phyloP scores from a whole-genome alignment of 1,140 invertebrate genomes.

The Nasonia longicornis region DNA sequence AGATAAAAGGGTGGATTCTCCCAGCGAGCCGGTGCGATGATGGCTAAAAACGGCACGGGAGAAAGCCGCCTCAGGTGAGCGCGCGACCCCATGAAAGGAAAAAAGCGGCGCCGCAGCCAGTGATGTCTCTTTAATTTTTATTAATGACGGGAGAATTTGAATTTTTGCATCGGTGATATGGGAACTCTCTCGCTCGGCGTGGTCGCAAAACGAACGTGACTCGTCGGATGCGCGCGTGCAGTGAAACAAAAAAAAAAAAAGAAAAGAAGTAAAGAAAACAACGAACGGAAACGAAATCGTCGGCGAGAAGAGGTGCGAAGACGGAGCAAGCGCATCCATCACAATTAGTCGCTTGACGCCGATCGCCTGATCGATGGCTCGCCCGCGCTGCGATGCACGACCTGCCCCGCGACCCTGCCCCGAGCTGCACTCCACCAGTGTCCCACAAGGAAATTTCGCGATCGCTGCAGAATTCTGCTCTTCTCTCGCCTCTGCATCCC shows the following conservation, averaged over 20 bases:
- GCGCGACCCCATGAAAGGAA: slow-evolving; percentile 47
- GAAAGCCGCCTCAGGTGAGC: background rate
- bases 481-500: background rate
- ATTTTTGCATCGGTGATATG: slow-evolving; percentile 70
- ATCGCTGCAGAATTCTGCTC: background rate
- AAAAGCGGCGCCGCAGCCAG: slow-evolving; percentile 44
- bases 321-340: slow-evolving; percentile 4
- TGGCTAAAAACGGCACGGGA: slow-evolving; percentile 9
- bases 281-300: background rate
- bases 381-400: no score
- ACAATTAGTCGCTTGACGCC: slow-evolving; percentile 22
- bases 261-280: background rate
- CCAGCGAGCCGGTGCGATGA: background rate
- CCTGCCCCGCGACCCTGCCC: no score
- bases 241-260: background rate
- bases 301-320: background rate
- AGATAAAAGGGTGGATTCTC: slow-evolving; percentile 63
- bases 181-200: slow-evolving; percentile 48
- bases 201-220: slow-evolving; percentile 44
- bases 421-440: no score
- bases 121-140: slow-evolving; percentile 72
- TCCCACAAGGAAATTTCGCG: no score
- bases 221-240: background rate
- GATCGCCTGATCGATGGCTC: slow-evolving; percentile 25
- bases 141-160: slow-evolving; percentile 69